Percentiles rank a stretch among this genome's conserved stretches.
phyloP scores from a whole-genome alignment of 2,888 invertebrate genomes.

The Rosalia funebris region DNA sequence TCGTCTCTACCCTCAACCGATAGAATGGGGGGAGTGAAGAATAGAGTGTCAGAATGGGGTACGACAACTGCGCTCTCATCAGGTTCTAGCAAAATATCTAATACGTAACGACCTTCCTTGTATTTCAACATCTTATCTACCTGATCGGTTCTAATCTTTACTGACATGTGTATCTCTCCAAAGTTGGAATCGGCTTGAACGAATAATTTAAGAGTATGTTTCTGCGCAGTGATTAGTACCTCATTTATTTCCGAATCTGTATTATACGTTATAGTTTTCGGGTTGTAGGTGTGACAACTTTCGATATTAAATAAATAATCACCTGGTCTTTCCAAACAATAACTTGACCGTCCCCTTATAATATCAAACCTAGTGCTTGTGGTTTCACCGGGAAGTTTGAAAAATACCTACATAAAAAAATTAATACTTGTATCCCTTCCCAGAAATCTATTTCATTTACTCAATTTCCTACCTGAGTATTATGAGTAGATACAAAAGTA shows the following conservation, averaged over 20 bases:
- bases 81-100: slow-evolving; percentile 63
- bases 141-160: slow-evolving; percentile 40
- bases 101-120: slow-evolving; percentile 57
- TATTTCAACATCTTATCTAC: slow-evolving; percentile 37
- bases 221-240: slow-evolving; percentile 56
- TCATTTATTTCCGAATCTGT: slow-evolving; percentile 61
- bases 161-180: slow-evolving; percentile 51
- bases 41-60: slow-evolving; percentile 76
- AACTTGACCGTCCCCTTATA: slow-evolving; percentile 73
- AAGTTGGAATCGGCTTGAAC: slow-evolving; percentile 53
- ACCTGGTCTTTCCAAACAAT: slow-evolving; percentile 79
- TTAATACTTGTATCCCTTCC: too few species aligned
- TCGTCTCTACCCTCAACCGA: slow-evolving; percentile 73
- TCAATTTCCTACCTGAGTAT: slow-evolving; percentile 71
- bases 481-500: slow-evolving; percentile 77
- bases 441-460: too few species aligned
- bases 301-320: slow-evolving; percentile 76
- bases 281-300: slow-evolving; percentile 83
- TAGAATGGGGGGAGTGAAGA: slow-evolving; percentile 74
- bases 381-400: slow-evolving; percentile 51
- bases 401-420: slow-evolving; percentile 64
- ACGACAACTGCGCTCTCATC: slow-evolving; percentile 70
- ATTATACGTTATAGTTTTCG: slow-evolving; percentile 59
- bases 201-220: slow-evolving; percentile 54
- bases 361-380: slow-evolving; percentile 62